phyloP scores from a whole-genome alignment of 2,888 invertebrate genomes.

The Phalangium opilio region DNA sequence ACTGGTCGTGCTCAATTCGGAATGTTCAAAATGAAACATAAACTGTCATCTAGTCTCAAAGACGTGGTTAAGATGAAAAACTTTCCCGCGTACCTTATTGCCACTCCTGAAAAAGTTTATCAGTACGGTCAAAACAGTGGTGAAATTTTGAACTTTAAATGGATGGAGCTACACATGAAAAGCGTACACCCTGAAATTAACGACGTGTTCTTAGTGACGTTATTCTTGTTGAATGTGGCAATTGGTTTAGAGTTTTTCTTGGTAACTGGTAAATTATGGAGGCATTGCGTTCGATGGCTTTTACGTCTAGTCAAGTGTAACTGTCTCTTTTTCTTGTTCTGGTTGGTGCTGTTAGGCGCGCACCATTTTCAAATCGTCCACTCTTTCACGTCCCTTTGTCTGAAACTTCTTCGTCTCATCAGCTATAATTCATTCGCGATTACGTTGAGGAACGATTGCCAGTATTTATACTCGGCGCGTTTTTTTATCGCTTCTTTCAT shows the following conservation, averaged over 20 bases:
- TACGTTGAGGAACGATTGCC: conserved; percentile 24
- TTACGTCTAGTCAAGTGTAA: conserved; percentile 35
- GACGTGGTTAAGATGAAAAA: conserved; percentile 2
- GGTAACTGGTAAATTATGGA: conserved; percentile 29
- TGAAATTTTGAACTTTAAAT: conserved; percentile 32
- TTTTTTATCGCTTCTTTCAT: conserved; percentile 26
- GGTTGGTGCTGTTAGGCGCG: conserved; percentile 35
- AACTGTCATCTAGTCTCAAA: conserved; percentile 3
- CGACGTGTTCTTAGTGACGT: conserved; percentile 36
- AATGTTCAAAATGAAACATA: conserved; percentile 21
- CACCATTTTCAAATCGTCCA: conserved; percentile 31
- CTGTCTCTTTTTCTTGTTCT: conserved; percentile 31
- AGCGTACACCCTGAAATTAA: conserved; percentile 37
- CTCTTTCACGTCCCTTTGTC: conserved; percentile 25
- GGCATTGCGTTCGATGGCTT: conserved; percentile 26
- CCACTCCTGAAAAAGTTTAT: conserved; percentile 32
- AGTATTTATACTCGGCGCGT: conserved; percentile 20
- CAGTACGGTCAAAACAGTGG: conserved; percentile 32
- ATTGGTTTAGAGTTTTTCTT: conserved; percentile 34
- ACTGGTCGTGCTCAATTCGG: conserved; percentile 38
- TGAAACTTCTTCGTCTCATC: conserved; percentile 27
- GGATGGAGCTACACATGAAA: conserved; percentile 34
- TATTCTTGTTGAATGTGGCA: conserved; percentile 34
- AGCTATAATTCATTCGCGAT: conserved; percentile 28
- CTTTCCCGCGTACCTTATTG: conserved; percentile 31